phyloP scores from a whole-genome alignment of 2,797 vertebrate genomes.

The Halcyon chelicuti region DNA sequence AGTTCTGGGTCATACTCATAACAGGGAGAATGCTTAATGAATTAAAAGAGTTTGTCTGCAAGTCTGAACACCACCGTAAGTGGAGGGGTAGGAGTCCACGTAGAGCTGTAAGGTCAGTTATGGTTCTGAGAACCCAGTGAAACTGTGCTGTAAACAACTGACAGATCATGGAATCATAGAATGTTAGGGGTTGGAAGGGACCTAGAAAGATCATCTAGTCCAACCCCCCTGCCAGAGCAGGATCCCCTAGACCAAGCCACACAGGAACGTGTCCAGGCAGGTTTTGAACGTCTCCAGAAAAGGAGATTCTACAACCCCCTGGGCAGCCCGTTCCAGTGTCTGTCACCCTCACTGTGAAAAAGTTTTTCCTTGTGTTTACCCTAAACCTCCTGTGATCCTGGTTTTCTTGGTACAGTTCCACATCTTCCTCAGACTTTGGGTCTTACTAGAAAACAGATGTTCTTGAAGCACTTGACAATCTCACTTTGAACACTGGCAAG shows the following conservation, averaged over 20 bases:
- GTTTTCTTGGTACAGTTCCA: not conserved
- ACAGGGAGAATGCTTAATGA: not conserved
- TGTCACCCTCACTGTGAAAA: too few species aligned
- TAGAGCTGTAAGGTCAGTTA: not conserved
- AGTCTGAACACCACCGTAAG: not conserved
- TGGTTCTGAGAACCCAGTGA: not conserved
- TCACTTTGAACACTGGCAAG: not conserved
- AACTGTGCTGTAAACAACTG: not conserved
- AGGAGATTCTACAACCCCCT: too few species aligned
- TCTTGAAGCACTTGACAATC: not conserved
- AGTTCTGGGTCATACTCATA: not conserved
- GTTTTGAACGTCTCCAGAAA: too few species aligned
- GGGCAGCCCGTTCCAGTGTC: too few species aligned
- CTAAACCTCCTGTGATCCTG: too few species aligned
- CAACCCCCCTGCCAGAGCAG: too few species aligned
- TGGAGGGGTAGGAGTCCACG: not conserved
- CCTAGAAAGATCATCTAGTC: too few species aligned
- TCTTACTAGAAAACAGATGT: constrained; percentile 60
- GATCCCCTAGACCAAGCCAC: too few species aligned
- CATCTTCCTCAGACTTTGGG: not conserved
- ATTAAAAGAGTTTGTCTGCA: not conserved
- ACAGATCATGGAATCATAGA: not conserved
- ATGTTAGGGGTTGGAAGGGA: too few species aligned
- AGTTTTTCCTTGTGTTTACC: too few species aligned
- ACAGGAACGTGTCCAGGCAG: too few species aligned